Evolutionary conservation across 2,888 invertebrate genomes (phyloP).

Genomic region (Anagyrus pseudococci): DNA sequence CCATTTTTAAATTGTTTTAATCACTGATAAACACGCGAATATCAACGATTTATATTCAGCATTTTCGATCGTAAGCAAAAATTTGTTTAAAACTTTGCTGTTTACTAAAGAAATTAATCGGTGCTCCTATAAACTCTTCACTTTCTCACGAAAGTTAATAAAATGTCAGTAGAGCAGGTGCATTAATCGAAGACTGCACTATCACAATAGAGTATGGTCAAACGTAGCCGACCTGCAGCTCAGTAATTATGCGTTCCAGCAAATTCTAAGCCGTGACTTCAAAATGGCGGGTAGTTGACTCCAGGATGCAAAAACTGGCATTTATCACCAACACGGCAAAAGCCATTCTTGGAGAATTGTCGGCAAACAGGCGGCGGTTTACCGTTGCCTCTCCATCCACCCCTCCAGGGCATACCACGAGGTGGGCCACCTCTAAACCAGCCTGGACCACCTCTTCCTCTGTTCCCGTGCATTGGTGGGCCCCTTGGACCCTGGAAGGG

Average conservation of each 20-base stretch:
- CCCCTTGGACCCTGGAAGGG: constrained; percentile 53
- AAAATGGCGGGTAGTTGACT: constrained; percentile 66
- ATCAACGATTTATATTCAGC: no score
- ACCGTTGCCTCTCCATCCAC: constrained; percentile 59
- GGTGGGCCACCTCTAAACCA: constrained; percentile 59
- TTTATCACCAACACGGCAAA: constrained; percentile 81
- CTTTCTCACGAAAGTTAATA: neutral
- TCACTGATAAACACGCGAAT: neutral
- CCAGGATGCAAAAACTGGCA: constrained; percentile 86
- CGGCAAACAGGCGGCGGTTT: constrained; percentile 69
- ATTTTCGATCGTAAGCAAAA: no score
- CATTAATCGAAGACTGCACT: constrained; percentile 25
- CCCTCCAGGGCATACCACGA: constrained; percentile 64
- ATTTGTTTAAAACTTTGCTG: no score
- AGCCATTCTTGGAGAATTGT: constrained; percentile 80
- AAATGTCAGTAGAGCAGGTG: constrained; percentile 11
- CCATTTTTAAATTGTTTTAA: neutral
- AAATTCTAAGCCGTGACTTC: constrained; percentile 13
- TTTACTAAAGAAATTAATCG: no score
- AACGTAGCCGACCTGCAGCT: constrained; percentile 32
- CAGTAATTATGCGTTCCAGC: neutral
- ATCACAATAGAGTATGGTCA: constrained; percentile 31
- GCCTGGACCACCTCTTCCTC: constrained; percentile 56
- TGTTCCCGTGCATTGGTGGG: constrained; percentile 52
- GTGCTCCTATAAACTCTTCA: no score